Evolutionary conservation across 2,888 invertebrate species (phyloP), one percentile per base, ranked within the genome.

Genomic region (Sesia bembeciformis): DNA sequence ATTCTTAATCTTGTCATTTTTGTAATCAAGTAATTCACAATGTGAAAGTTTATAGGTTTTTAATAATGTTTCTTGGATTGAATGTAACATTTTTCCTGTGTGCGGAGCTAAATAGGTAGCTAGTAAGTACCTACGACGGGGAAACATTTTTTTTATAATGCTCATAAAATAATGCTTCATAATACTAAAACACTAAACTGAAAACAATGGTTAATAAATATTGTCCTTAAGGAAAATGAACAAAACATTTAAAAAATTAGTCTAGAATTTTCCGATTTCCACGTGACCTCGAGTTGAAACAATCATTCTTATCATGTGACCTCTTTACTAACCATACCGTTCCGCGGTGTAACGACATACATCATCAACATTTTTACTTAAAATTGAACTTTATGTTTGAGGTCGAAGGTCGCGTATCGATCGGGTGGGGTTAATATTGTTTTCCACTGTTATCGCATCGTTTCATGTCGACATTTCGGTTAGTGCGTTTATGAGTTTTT

Each of bases 291-390:
- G 74, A 66, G 56, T 65, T 61, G 62, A 66, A 65, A 67, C 70
- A 61, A 68, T 57, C 67, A 66, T 60, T 74, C 77, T 86, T 88
- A 87, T 87, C 87, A 81, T 66, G 67, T 81, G 86, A 87, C 87
- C 87, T 76, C 82, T 79, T 86, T 87, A 72, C 78, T 64, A 75
- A 76, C 76, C 74, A 74, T 58, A 65, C 58, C 56, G 54, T 23
- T 23, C 46, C 23, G 46, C n/a, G n/a, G 46, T 4, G 8, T 46
- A 46, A 23, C 23, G 46, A 58, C 70, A 40, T 71, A 81, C 67
- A 56, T 41, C 55, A 53, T 39, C 42, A 38, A 43, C 7, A 23
- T 1, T 23, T 50, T 42, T 52, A 59, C 6, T 54, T 54, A 39
- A 72, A 70, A 71, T 59, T 57, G 42, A 52, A 60, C 67, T 68